Conservation (phyloP, 2,888 invertebrate genomes). For the Lasius fuliginosus region DNA sequence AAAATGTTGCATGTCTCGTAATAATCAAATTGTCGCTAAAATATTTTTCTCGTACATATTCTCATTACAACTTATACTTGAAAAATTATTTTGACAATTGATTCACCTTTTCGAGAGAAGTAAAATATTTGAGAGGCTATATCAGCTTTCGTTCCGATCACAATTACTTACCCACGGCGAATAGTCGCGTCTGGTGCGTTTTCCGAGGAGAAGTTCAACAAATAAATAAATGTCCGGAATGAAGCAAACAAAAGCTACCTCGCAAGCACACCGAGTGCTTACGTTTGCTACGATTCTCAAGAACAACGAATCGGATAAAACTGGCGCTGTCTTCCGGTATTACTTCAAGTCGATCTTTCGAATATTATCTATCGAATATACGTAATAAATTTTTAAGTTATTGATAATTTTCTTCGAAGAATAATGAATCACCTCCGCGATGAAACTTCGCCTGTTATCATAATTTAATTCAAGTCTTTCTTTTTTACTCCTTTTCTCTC, state of each 20-base stretch:
- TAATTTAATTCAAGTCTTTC: background rate
- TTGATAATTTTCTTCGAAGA: background rate
- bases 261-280: conserved; percentile 30
- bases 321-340: conserved; percentile 6
- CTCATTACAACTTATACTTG: background rate
- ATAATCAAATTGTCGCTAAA: background rate
- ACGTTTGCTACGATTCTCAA: conserved; percentile 25
- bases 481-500: background rate
- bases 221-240: conserved; percentile 51
- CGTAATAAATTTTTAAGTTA: conserved; percentile 10
- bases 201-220: conserved; percentile 24
- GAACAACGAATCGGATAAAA: conserved; percentile 6
- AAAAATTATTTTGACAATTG: background rate
- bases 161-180: background rate
- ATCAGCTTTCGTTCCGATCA: conserved; percentile 6
- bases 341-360: conserved; percentile 27
- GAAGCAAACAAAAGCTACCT: conserved; percentile 31
- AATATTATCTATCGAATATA: conserved; percentile 15
- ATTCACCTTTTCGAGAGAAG: conserved; percentile 7
- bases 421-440: background rate
- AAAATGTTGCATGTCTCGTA: background rate
- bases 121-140: conserved; percentile 9
- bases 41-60: background rate
- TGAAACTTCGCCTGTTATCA: background rate
- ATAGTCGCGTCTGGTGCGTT: background rate